Evolutionary conservation across 2,888 invertebrate species (phyloP), one percentile per base, ranked within the genome.

Genomic region (Agrotis segetum): DNA sequence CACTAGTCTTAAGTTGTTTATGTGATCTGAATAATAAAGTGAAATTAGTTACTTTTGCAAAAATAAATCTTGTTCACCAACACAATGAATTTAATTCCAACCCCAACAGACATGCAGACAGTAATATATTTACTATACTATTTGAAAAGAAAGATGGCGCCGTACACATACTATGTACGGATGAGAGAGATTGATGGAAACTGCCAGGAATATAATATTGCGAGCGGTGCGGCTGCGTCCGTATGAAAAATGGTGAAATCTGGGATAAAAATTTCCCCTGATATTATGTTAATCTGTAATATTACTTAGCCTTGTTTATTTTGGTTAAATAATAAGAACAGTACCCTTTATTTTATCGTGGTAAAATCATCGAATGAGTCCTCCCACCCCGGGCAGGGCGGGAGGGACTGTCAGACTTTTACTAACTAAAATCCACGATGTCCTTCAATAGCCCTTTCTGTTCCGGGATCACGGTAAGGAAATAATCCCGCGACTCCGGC

Each of bases 161-260:
- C 44, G 1, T 13, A 34, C 13, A 34, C 3, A 14, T 56, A 24
- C 34, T 34, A 34, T 34, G 34, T 46, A 24, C 4, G 4, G 19
- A 19, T 58, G 63, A 64, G 21, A 11, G 55, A 74, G 79, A 77
- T 77, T 67, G 79, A 77, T 77, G 63, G n/a, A 50, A 47, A 16
- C 19, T 71, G 71, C 50, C n/a, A n/a, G 6, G 59, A 14, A 49
- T 64, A 60, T 64, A 59, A 79, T 60, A 72, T 76, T 46, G 55
- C 74, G 50, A 40, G 79, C n/a, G 34, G 13, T 13, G 29, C 40
- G 46, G 21, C 52, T 61, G 44, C 19, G 56, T 29, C 16, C 17
- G 59, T 6, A 2, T 61, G 66, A 79, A 17, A 73, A 63, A 67
- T 62, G 46, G 13, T 24, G 44, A 60, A 50, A 68, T 59, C 68